Base-by-base conservation (phyloP, 2,888 invertebrate species). In the Epirrhoe tristata region DNA sequence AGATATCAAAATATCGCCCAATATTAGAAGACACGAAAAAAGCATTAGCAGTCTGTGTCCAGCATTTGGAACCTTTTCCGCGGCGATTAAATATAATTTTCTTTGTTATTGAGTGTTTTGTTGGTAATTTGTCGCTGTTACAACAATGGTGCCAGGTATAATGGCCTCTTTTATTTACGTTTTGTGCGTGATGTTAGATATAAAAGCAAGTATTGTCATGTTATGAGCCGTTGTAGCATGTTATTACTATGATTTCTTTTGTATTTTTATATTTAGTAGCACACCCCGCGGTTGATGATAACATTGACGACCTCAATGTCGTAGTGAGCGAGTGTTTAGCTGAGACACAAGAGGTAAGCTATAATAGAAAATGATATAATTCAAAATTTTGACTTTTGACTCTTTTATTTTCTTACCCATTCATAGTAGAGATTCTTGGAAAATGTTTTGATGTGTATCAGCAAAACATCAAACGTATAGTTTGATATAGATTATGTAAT, bases 61-160 rank as follows among this genome's bases (percentile, higher is more conserved):
- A 59, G 31, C 69, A 54, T 66, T 69, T 69, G 58, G 66, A 69
- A 63, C 67, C 62, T 66, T 67, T 67, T 67, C 59, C 36, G 46
- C n/a, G 54, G 62, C 63, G 55, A 65, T 70, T 64, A 60, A 60
- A 65, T 60, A 63, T 65, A 67, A 70, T 70, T 70, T 63, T 54
- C 53, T 63, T 67, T 60, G 48, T 64, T 59, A 59, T 50, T 52
- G 52, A 39, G 24, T 39, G 36, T 52, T 59, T 52, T 59, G 59
- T 39, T 52, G 24, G 53, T 53, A 57, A 60, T 55, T 52, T 60
- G 67, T 65, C 68, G 43, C 60, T 65, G 66, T 63, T 64, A 39
- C 39, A 62, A 66, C 63, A 66, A 63, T 51, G 32, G 58, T 61
- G 64, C 52, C 39, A 36, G 57, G 34, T 58, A 51, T 16, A 14